Evolutionary conservation across 53 echinoderm and acorn worm genomes (phyloP), one percentile per base, ranked within the genome.

Genomic region (Zoroaster sp.): DNA sequence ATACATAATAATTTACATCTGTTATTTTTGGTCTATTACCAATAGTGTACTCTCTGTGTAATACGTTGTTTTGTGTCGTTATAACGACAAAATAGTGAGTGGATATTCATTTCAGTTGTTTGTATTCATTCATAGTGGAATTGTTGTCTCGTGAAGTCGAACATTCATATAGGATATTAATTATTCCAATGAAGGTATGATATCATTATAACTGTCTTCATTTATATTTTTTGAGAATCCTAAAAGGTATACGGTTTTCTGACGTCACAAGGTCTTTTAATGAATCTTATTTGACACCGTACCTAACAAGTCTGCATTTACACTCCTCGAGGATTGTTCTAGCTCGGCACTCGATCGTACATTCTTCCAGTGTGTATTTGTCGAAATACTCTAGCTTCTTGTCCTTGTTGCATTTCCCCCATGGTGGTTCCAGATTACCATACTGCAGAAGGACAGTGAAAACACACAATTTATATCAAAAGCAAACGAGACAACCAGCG

Each of bases 301-400:
- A 92, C 92, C 92, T 44, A 25, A 92, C 71, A 35, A 87, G 80
- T 39, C 72, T 70, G 82, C 92, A 92, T 0, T 37, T 21, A 23
- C 92, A 92, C 13, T 46, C 0, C 18, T 78, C 13, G 0, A 1
- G 0, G 17, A 92, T 87, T 20, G 17, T 11, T 14, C 55, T 30
- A 21, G 54, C 55, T 36, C 54, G 53, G 32, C 92, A 87, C 36
- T 92, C 92, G 13, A 92, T 20, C 2, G 39, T 13, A 35, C 92
- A 92, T 17, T 80, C 92, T 4, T 37, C 30, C 25, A 88, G 38
- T 0, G 92, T 80, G 73, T 92, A 92, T 6, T 73, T 42, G 4
- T 0, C 4, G 70, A 54, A 80, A 40, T 91, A 28, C 2, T 51
- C 4, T 15, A 87, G 66, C 35, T 23, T 17, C 6, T 2, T 10